A percentile compares a stretch with the other conserved stretches of the same genome.
Evolutionary conservation across 2,113 vertebrate genomes (phyloP).

Genomic region (Gallinago media): DNA sequence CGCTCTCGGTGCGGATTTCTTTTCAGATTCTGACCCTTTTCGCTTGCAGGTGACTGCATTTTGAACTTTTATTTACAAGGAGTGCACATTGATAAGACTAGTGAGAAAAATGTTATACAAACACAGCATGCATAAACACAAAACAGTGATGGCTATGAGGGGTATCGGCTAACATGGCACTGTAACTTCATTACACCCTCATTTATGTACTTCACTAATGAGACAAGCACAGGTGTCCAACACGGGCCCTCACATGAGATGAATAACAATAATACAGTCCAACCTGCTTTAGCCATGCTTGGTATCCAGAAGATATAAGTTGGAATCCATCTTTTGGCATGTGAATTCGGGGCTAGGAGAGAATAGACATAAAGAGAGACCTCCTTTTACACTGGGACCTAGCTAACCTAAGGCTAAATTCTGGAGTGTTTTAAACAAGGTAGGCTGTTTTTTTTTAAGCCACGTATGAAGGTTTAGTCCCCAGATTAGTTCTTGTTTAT

Average conservation of each 20-base stretch:
- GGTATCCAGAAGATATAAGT: constrained; percentile 77
- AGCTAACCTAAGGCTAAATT: constrained; percentile 66
- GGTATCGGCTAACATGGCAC: constrained; percentile 66
- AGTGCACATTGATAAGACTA: constrained; percentile 52
- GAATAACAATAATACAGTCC: constrained; percentile 76
- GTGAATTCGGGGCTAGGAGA: constrained; percentile 78
- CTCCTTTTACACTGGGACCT: constrained; percentile 75
- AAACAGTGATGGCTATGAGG: constrained; percentile 63
- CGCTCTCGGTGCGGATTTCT: constrained; percentile 54
- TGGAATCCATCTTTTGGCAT: constrained; percentile 79
- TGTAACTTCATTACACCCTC: constrained; percentile 56
- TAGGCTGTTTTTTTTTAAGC: background rate
- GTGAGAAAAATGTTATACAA: constrained; percentile 63
- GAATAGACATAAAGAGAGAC: constrained; percentile 76
- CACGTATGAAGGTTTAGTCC: background rate
- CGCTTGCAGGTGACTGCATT: constrained; percentile 56
- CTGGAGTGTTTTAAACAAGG: constrained; percentile 41
- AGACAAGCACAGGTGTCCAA: constrained; percentile 74
- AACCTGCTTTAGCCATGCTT: constrained; percentile 80
- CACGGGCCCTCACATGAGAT: constrained; percentile 71
- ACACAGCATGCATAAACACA: constrained; percentile 71
- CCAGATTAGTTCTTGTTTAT: background rate
- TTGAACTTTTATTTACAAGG: constrained; percentile 65
- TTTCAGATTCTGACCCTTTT: constrained; percentile 43
- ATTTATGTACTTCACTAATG: constrained; percentile 72